Evolutionary conservation across 2,888 invertebrate species (phyloP), one percentile per base, ranked within the genome.

Genomic region (Sympetrum striolatum): DNA sequence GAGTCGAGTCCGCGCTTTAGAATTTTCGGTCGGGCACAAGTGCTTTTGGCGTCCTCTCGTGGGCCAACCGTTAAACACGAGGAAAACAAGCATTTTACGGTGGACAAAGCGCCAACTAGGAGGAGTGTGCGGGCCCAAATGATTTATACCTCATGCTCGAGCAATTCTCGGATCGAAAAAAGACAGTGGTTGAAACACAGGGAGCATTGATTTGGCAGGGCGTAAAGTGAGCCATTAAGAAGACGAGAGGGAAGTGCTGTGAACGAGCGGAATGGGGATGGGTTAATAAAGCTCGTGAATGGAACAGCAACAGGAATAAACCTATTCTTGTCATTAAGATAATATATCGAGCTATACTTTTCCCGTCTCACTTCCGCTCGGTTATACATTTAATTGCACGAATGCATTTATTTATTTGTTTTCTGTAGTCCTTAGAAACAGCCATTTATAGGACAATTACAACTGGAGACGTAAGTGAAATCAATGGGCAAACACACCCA

Each of bases 41-140:
- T 18, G 58, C 82, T 35, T 53, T 35, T 82, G 58, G 53, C 86
- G 64, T 37, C 86, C 64, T 86, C 86, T 37, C 39, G 86, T 53
- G 60, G 64, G 1, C n/a, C 58, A 35, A 64, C 86, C 86, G 60
- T 86, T 86, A 86, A 86, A 86, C 86, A 37, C 64, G 86, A 64
- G 37, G 60, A 86, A 86, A 86, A 86, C 86, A 86, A 86, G 86
- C n/a, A 35, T 86, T 86, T 86, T 86, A 64, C 86, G 64, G 37
- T 86, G 86, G 86, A 86, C 37, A 64, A 86, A 64, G 22, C 86
- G 86, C 64, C 60, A 64, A 64, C 39, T 31, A 64, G 64, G 86
- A 86, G 60, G 86, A 64, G 86, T 35, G 82, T 60, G 22, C 60
- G 86, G 31, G 86, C 37, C 86, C 64, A 37, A 64, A 86, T 60